phyloP scores from a whole-genome alignment of 2,888 invertebrate species.

The Helobdella robusta region DNA sequence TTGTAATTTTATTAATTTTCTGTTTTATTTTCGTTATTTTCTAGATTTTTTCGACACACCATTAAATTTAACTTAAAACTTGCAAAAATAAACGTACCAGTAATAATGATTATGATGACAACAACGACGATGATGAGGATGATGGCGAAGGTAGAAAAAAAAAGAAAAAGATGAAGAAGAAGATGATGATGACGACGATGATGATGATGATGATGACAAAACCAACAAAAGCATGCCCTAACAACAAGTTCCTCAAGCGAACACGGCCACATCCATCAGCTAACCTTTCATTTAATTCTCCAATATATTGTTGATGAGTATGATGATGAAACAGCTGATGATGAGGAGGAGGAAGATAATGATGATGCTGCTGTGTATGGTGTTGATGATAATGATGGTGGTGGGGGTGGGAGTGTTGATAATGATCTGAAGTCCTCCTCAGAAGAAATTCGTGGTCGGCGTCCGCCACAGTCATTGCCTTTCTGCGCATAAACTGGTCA shows the following conservation, averaged over 20 bases:
- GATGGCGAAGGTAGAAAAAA: not conserved
- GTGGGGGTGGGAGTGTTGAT: not conserved
- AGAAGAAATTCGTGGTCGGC: constrained; percentile 23
- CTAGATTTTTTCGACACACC: no score
- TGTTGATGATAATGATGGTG: constrained; percentile 1
- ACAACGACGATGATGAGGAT: constrained; percentile 6
- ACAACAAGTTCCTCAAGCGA: no score
- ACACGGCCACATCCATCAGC: no score
- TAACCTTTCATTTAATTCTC: no score
- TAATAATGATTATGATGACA: constrained; percentile 4
- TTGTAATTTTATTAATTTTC: no score
- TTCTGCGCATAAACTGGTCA: constrained; percentile 23
- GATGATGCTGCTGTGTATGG: not conserved
- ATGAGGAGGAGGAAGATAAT: not conserved
- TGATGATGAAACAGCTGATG: not conserved
- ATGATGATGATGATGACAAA: not conserved
- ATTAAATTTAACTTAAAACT: no score
- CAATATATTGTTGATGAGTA: not conserved
- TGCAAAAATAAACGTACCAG: no score
- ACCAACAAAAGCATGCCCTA: no score
- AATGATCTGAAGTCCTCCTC: constrained; percentile 7
- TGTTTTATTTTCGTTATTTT: no score
- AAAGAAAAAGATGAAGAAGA: not conserved
- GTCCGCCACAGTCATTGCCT: constrained; percentile 25
- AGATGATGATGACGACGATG: not conserved